Evolutionary conservation across 2,797 vertebrate genomes (phyloP).

Genomic region (Synaphobranchus kaupii): DNA sequence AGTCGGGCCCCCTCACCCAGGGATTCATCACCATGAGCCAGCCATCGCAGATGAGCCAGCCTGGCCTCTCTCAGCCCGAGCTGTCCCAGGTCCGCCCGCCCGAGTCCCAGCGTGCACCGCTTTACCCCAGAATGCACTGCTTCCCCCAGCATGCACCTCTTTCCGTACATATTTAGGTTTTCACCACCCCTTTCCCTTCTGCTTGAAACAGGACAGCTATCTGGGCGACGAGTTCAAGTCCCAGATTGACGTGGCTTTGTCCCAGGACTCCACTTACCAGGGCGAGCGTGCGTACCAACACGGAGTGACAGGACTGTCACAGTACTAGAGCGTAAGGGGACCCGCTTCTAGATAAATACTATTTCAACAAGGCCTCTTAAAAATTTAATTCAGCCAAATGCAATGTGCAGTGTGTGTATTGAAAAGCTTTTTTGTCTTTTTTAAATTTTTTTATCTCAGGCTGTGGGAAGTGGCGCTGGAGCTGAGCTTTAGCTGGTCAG

Average conservation of each 20-base stretch:
- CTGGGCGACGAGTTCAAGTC: constrained; percentile 99
- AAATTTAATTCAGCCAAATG: neutral
- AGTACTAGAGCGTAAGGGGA: constrained; percentile 94
- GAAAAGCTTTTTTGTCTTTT: neutral
- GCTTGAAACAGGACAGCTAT: constrained; percentile 90
- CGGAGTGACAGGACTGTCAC: constrained; percentile 98
- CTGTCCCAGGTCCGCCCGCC: constrained; percentile 86
- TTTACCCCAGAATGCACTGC: neutral
- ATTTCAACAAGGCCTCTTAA: neutral
- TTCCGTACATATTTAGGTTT: neutral
- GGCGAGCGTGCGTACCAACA: constrained; percentile 99
- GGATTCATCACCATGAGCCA: constrained; percentile 99
- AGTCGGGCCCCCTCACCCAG: constrained; percentile 95
- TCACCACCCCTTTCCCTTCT: neutral
- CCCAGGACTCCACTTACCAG: constrained; percentile 99
- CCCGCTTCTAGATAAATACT: neutral
- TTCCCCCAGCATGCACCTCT: neutral
- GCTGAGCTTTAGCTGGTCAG: constrained; percentile 97
- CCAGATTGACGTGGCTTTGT: constrained; percentile 98
- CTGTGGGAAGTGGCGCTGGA: constrained; percentile 93
- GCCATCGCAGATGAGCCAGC: constrained; percentile 99
- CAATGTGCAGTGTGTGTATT: neutral
- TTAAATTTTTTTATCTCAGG: constrained; percentile 68
- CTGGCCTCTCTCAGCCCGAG: constrained; percentile 95
- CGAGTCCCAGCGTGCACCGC: neutral